These are phyloP conservation scores for Hippotragus niger DNA, from an alignment of 2,113 vertebrate species.

Conservation along the genomic window DNA sequence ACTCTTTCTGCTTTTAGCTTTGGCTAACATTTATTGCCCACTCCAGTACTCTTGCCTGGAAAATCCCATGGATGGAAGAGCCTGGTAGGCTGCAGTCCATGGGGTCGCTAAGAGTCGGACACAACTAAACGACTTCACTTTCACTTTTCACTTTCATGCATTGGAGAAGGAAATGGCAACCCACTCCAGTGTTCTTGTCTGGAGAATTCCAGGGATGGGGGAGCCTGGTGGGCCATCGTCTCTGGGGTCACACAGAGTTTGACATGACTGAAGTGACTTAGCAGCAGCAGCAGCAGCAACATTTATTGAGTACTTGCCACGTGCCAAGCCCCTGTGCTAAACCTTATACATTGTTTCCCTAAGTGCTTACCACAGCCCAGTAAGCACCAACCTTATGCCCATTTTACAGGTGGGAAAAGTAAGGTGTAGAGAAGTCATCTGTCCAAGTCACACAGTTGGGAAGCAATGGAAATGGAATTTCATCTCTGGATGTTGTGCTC, in stretches of 20 bases:
- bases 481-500: not conserved
- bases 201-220: too few species aligned
- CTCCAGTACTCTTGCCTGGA: too few species aligned
- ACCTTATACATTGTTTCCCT: not conserved
- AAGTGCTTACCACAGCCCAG: not conserved
- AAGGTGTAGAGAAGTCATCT: not conserved
- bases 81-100: too few species aligned
- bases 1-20: not conserved
- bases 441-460: not conserved
- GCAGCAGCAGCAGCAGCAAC: not conserved
- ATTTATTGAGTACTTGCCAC: not conserved
- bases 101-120: accelerated
- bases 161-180: too few species aligned
- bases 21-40: not conserved
- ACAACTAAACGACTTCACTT: too few species aligned
- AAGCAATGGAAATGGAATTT: not conserved
- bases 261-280: too few species aligned
- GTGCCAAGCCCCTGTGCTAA: not conserved
- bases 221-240: accelerated
- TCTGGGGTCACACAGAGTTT: accelerated
- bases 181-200: too few species aligned
- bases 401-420: not conserved
- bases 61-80: too few species aligned
- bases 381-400: not conserved
- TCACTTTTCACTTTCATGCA: too few species aligned